Base-by-base conservation (phyloP, 1,140 invertebrate species). In the Trachelipus rathkii region DNA sequence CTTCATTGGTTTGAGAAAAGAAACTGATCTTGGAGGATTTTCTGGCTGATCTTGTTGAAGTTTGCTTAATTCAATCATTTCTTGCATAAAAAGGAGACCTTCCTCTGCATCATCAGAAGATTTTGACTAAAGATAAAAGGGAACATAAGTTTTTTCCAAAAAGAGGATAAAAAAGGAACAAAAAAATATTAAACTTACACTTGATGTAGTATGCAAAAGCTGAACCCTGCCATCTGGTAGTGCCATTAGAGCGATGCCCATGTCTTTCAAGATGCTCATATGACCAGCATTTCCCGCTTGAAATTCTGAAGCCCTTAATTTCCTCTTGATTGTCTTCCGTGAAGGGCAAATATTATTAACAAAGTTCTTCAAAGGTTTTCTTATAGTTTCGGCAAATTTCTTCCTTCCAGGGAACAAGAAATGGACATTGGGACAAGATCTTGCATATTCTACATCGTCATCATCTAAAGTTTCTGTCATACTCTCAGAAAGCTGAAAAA, bases 21-120 rank as follows among this genome's bases (percentile, higher is more conserved):
- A 87, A 50, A 92, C 87, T 4, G 87, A 85, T 76, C 88, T 85
- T 23, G 89, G 86, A 60, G 88, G 86, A 15, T 88, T 87, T 79
- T 90, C 87, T n/a, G 88, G 85, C 81, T 89, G 87, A 77, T 89
- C 86, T 13, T 86, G 84, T 84, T 92, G 90, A 76, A 88, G 85
- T 83, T 93, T 93, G 46, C 93, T 94, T 67, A 96, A 85, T 85
- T 96, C 93, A 10, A 95, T 89, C 94, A 98, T 97, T 87, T 98
- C 96, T 83, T 96, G 93, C 94, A 99, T 98, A 83, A 99, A 98
- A 44, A 93, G 87, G 24, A 97, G 84, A 0, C 97, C 96, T 86
- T 97, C 93, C 83, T 96, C 92, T 1, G 94, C 96, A 83, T 96
- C 92, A 80, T 91, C 89, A 86, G 50, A 60, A 69, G 91, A 91